Evolutionary conservation across 1,140 invertebrate genomes (phyloP).

Genomic region (Drosophila kanapiae): DNA sequence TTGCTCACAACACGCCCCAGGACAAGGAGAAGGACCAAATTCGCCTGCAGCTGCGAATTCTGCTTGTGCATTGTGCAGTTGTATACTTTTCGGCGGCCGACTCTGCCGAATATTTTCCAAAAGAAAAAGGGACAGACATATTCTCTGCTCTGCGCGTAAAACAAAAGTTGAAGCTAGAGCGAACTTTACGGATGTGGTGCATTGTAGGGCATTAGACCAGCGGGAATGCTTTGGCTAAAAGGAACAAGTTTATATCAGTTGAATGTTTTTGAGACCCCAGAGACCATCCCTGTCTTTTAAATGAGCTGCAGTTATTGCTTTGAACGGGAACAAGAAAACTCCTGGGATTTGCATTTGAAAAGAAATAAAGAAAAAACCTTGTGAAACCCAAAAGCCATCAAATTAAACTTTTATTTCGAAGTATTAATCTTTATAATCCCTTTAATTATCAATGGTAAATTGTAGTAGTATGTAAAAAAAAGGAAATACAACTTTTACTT

Average conservation of each 20-base stretch:
- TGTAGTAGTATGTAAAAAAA: neutral
- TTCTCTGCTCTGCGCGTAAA: constrained; percentile 41
- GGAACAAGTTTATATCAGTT: constrained; percentile 36
- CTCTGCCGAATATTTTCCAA: constrained; percentile 45
- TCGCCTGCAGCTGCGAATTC: constrained; percentile 50
- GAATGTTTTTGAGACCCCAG: constrained; percentile 9
- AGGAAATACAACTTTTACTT: no score
- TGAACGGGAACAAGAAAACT: neutral
- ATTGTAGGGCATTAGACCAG: constrained; percentile 33
- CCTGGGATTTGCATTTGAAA: neutral
- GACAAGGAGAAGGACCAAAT: constrained; percentile 26
- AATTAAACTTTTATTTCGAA: neutral
- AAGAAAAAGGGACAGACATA: constrained; percentile 6
- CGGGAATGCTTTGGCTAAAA: constrained; percentile 35
- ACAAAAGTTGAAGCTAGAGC: constrained; percentile 58
- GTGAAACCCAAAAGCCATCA: no score
- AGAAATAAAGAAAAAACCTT: neutral
- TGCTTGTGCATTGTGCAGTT: constrained; percentile 67
- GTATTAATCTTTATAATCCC: neutral
- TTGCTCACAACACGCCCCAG: constrained; percentile 60
- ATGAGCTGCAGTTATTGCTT: constrained; percentile 9
- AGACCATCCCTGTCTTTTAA: neutral
- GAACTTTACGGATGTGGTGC: constrained; percentile 48
- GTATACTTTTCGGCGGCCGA: constrained; percentile 51
- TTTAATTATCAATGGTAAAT: neutral